Evolutionary conservation across 2,113 vertebrate species (phyloP).

Genomic region (Pseudopodoces humilis): DNA sequence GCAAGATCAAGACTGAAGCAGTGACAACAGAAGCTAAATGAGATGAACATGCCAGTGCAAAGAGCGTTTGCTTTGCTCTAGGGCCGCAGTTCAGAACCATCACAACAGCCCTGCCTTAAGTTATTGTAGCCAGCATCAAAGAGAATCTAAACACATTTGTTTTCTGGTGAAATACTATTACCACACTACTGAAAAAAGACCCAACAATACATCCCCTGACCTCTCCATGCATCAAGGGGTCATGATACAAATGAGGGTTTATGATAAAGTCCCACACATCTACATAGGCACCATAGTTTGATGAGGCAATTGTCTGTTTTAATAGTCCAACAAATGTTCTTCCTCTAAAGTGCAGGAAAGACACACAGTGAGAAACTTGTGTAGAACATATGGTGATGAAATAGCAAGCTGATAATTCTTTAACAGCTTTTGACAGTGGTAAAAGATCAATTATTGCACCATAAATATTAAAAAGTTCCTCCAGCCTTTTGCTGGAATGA

Average conservation of each 20-base stretch:
- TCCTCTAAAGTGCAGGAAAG: constrained; percentile 57
- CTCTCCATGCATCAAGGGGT: background rate
- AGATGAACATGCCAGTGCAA: background rate
- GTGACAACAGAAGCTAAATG: background rate
- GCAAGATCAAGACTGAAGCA: background rate
- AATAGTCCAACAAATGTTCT: constrained; percentile 66
- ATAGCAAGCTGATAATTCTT: constrained; percentile 70
- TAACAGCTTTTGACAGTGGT: constrained; percentile 72
- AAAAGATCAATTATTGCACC: constrained; percentile 73
- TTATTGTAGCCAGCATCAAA: background rate
- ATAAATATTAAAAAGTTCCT: constrained; percentile 73
- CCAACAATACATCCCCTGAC: background rate
- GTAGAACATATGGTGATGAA: constrained; percentile 73
- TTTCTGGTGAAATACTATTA: background rate
- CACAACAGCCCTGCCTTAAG: background rate
- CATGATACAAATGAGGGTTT: background rate
- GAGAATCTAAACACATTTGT: background rate
- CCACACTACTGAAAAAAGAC: background rate
- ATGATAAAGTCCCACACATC: background rate
- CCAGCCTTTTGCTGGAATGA: constrained; percentile 35
- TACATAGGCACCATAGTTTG: background rate
- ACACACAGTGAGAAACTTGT: constrained; percentile 60
- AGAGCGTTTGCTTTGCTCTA: background rate
- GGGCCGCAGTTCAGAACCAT: background rate
- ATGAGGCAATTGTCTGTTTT: constrained; percentile 51